phyloP scores from a whole-genome alignment of 2,113 vertebrate species.

The Mola mola region DNA sequence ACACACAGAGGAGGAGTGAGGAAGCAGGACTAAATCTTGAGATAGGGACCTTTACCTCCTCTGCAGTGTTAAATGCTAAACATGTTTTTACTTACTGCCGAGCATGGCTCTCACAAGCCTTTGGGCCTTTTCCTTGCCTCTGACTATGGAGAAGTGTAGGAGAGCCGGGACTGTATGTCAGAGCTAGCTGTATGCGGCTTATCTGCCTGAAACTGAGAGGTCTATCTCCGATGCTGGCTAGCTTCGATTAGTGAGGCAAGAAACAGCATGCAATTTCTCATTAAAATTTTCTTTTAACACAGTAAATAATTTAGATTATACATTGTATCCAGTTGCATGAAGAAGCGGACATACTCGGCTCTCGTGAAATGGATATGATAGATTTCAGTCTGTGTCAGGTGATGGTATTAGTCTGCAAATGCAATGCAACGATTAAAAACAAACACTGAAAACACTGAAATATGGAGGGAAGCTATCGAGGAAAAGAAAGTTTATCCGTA shows the following conservation, averaged over 20 bases:
- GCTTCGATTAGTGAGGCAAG: slow-evolving; percentile 9
- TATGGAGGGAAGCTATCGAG: too few relatives aligned
- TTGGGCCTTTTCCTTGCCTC: slow-evolving; percentile 31
- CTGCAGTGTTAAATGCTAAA: slow-evolving; percentile 64
- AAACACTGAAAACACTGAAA: too few relatives aligned
- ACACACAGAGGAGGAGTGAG: slow-evolving; percentile 5
- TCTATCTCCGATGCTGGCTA: slow-evolving; percentile 12
- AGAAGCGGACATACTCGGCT: slow-evolving; percentile 11
- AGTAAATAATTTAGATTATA: slow-evolving; percentile 4
- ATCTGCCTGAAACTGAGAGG: slow-evolving; percentile 28
- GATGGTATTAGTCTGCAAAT: too few relatives aligned
- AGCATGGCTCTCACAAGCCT: slow-evolving; percentile 31
- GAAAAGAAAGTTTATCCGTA: too few relatives aligned
- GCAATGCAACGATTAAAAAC: too few relatives aligned
- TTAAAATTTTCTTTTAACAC: not conserved
- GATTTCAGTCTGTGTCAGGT: too few relatives aligned
- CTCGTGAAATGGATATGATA: slow-evolving; percentile 18
- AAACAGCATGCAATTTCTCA: not conserved
- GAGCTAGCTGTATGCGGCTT: slow-evolving; percentile 36
- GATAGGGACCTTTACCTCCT: slow-evolving; percentile 46
- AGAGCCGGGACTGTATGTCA: slow-evolving; percentile 46
- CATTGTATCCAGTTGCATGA: slow-evolving; percentile 15
- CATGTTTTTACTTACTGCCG: slow-evolving; percentile 47
- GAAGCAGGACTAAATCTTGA: slow-evolving; percentile 12
- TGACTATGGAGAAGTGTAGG: slow-evolving; percentile 34